Percentiles rank a stretch among this genome's conserved stretches.
phyloP scores from a whole-genome alignment of 2,797 vertebrate species.

The Psittacula echo region DNA sequence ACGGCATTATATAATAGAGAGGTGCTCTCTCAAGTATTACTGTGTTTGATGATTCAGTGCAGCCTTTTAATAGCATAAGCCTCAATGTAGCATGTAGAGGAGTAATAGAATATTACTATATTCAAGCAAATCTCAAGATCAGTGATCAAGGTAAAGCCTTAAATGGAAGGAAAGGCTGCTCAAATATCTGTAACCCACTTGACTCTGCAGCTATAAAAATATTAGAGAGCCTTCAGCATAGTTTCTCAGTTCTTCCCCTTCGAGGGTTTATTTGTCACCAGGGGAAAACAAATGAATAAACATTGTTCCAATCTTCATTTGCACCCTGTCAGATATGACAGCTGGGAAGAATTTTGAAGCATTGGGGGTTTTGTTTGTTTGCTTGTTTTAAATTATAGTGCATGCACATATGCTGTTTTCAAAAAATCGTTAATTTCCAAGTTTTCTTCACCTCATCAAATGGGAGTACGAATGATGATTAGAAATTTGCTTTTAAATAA shows the following conservation, averaged over 20 bases:
- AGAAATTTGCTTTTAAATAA: background rate
- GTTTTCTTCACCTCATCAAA: background rate
- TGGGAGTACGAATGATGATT: background rate
- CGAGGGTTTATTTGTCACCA: background rate
- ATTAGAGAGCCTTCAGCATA: background rate
- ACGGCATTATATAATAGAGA: background rate
- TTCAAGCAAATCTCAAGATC: background rate
- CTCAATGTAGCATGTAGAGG: background rate
- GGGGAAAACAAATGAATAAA: conserved; percentile 6
- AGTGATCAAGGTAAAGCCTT: background rate
- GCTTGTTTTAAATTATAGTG: background rate
- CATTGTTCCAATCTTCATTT: background rate
- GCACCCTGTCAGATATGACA: background rate
- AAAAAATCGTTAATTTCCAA: background rate
- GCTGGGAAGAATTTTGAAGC: background rate
- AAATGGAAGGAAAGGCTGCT: background rate
- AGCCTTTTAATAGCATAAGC: background rate
- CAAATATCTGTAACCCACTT: background rate
- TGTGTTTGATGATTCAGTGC: background rate
- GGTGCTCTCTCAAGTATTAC: background rate
- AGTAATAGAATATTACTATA: background rate
- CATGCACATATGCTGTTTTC: background rate
- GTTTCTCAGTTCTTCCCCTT: background rate
- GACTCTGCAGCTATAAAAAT: background rate
- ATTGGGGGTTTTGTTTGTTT: background rate